phyloP scores from a whole-genome alignment of 2,113 vertebrate genomes.

The Microcebus ravelobensis region DNA sequence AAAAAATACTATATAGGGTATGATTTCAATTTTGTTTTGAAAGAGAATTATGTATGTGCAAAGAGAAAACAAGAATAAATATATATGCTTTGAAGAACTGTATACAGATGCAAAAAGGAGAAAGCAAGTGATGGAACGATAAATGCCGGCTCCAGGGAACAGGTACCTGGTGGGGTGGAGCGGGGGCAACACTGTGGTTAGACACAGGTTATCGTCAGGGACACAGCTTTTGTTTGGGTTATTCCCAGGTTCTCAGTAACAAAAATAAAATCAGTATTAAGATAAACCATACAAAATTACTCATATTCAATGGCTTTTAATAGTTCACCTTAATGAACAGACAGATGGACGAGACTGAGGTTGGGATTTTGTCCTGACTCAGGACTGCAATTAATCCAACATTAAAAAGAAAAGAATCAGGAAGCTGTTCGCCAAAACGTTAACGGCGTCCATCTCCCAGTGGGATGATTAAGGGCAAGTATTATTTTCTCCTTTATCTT shows the following conservation, averaged over 20 bases:
- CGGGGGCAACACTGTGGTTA: accelerated
- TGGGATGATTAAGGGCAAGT: background rate
- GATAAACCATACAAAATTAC: background rate
- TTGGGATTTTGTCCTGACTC: background rate
- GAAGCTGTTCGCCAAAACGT: background rate
- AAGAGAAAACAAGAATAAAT: background rate
- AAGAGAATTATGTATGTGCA: background rate
- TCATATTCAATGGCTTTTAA: background rate
- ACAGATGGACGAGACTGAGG: background rate
- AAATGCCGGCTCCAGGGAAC: background rate
- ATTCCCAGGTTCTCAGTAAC: background rate
- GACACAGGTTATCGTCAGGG: background rate
- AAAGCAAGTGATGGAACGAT: background rate
- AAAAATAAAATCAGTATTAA: constrained; percentile 11
- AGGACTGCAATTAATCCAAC: background rate
- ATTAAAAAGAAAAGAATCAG: background rate
- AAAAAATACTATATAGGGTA: background rate
- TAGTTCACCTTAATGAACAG: background rate
- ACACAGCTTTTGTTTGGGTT: background rate
- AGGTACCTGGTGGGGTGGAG: background rate
- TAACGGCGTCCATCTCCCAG: background rate
- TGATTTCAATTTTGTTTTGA: background rate
- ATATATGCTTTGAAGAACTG: background rate
- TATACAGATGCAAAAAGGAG: background rate
- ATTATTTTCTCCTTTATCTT: background rate